phyloP scores from a whole-genome alignment of 2,113 vertebrate species.

The Silurus glanis region DNA sequence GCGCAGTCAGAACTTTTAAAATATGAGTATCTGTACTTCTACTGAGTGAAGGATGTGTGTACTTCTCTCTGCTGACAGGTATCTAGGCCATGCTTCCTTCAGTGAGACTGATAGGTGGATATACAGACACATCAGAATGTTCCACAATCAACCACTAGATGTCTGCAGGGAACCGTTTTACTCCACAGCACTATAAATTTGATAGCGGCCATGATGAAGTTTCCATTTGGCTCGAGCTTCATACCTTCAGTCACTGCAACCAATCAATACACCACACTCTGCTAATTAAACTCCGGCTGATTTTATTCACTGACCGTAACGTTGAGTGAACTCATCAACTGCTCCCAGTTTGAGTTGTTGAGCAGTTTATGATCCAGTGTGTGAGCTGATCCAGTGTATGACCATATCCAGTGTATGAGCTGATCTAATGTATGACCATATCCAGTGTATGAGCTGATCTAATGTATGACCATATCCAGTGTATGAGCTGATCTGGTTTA shows the following conservation, averaged over 20 bases:
- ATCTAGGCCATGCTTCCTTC: not conserved
- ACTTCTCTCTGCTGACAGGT: not conserved
- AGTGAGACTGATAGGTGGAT: not conserved
- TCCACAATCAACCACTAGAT: slow-evolving; percentile 11
- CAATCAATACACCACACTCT: slow-evolving; percentile 33
- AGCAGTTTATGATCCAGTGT: no score
- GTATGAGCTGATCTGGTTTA: no score
- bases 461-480: no score
- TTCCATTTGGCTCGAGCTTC: not conserved
- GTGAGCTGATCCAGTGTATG: no score
- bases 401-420: no score
- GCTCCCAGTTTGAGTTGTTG: not conserved
- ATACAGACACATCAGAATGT: not conserved
- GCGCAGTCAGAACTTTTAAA: no score
- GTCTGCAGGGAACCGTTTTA: slow-evolving; percentile 18
- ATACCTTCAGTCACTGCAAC: slow-evolving; percentile 8
- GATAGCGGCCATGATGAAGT: not conserved
- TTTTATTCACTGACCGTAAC: not conserved
- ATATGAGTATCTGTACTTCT: no score
- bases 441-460: no score
- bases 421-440: no score
- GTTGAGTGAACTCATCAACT: not conserved
- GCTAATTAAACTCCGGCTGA: slow-evolving; percentile 47
- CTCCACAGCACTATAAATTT: not conserved
- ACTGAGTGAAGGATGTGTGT: no score